Evolutionary conservation across 2,113 vertebrate species (phyloP), one percentile per base, ranked within the genome.

Genomic region (Oryzias melastigma): DNA sequence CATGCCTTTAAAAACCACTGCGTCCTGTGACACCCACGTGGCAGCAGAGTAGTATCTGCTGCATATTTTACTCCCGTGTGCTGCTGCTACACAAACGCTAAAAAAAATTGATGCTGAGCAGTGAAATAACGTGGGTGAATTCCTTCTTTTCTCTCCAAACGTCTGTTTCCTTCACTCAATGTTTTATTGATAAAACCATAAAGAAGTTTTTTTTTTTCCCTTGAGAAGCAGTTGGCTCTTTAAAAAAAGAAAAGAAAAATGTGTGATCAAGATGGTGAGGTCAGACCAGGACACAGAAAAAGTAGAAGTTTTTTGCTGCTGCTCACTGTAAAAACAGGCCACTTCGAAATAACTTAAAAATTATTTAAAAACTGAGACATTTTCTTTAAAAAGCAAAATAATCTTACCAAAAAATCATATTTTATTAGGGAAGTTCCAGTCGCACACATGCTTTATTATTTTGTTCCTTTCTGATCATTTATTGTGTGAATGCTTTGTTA

Each of bases 221-320:
- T 12, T 62, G 13, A 35, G 17, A 59, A 42, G 54, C 35, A 59
- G 43, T 58, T 54, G 24, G 15, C 17, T 43, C 10, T 1, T 45
- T 0, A 27, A 41, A 22, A 41, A 44, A 54, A 20, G 25, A 61
- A 47, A 50, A 27, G 63, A 52, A 52, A 58, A 24, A 60, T 10
- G 35, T 35, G 81, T 80, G 78, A 72, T 67, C 65, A 73, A 70
- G 68, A 77, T 18, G 25, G 61, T 48, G 76, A 80, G 88, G 85
- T 90, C 88, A 88, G 27, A 48, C 66, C 56, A 78, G 84, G 87
- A 90, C 81, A 87, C 47, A 22, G 48, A 65, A 86, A 68, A 68
- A 65, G 71, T 18, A 44, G 1, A 16, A 73, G 69, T 47, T 64
- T 58, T 73, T 41, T 66, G 43, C 60, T 68, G 71, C 58, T 63